These are phyloP conservation scores for Nasonia vitripennis DNA, from an alignment of 1,140 invertebrate genomes.

Conservation along the genomic window DNA sequence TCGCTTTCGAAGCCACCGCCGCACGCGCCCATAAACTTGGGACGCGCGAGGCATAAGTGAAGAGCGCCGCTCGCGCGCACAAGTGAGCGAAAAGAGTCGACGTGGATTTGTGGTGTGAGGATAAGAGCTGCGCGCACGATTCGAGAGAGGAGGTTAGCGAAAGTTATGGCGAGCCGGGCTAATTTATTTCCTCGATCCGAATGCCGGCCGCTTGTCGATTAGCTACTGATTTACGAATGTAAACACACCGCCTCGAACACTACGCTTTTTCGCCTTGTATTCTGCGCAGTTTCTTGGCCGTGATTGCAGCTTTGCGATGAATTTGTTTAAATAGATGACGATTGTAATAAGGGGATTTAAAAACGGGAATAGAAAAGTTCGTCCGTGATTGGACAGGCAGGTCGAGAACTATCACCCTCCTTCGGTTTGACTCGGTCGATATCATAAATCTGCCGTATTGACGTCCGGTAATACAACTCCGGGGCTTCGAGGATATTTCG, in stretches of 20 bases:
- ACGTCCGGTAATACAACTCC: conserved; percentile 46
- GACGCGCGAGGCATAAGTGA: conserved; percentile 67
- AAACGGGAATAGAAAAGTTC: no score
- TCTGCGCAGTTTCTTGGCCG: no score
- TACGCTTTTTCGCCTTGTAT: no score
- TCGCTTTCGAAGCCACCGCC: conserved; percentile 43
- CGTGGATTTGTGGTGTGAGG: background rate
- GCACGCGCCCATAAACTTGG: conserved; percentile 67
- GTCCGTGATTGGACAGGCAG: background rate
- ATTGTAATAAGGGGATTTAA: no score
- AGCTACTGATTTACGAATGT: background rate
- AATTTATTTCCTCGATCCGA: background rate
- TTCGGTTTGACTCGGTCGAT: conserved; percentile 48
- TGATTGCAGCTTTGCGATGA: background rate
- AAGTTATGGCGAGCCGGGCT: background rate
- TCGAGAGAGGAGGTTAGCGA: background rate
- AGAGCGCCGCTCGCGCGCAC: conserved; percentile 25
- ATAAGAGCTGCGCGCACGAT: background rate
- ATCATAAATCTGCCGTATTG: conserved; percentile 51
- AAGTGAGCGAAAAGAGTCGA: conserved; percentile 3
- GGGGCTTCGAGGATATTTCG: conserved; percentile 11
- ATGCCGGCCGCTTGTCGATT: no score
- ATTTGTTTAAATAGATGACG: no score
- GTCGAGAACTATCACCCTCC: background rate
- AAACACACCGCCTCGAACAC: no score